Percentiles rank a stretch among this genome's conserved stretches.
Conservation (phyloP, 2,797 vertebrate species). For the Florisuga fusca region DNA sequence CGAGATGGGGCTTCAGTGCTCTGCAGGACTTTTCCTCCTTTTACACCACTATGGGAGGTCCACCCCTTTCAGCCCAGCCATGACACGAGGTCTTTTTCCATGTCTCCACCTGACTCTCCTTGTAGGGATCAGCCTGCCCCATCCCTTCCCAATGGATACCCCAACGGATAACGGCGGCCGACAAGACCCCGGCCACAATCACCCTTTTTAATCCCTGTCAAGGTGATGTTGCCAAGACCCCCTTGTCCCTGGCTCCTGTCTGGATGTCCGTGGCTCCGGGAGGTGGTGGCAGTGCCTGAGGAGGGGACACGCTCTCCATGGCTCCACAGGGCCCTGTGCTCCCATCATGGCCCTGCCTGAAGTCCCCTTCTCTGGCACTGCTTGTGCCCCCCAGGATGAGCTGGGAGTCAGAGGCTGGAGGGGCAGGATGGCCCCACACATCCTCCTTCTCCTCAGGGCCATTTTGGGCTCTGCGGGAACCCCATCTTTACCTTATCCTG, state of each 20-base stretch:
- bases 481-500: rapidly evolving
- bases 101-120: not conserved
- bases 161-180: not conserved
- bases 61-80: not conserved
- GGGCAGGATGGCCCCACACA: not conserved
- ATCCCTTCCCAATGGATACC: not conserved
- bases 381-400: not conserved
- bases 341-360: rapidly evolving
- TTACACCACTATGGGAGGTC: not conserved
- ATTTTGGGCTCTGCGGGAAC: not conserved
- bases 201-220: not conserved
- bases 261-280: rapidly evolving
- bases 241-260: not conserved
- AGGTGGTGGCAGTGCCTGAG: not conserved
- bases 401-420: rapidly evolving
- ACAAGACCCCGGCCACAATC: not conserved
- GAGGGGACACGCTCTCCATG: too few species aligned
- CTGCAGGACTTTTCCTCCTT: not conserved
- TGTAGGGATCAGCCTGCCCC: rapidly evolving
- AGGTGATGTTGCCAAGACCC: not conserved
- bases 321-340: not conserved
- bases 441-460: not conserved
- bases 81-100: not conserved
- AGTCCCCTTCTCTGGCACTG: not conserved
- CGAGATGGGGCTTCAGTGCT: not conserved